Percentiles rank a stretch among this genome's conserved stretches.
Evolutionary conservation across 2,797 vertebrate genomes (phyloP).

Genomic region (Myiotriccus ornatus): DNA sequence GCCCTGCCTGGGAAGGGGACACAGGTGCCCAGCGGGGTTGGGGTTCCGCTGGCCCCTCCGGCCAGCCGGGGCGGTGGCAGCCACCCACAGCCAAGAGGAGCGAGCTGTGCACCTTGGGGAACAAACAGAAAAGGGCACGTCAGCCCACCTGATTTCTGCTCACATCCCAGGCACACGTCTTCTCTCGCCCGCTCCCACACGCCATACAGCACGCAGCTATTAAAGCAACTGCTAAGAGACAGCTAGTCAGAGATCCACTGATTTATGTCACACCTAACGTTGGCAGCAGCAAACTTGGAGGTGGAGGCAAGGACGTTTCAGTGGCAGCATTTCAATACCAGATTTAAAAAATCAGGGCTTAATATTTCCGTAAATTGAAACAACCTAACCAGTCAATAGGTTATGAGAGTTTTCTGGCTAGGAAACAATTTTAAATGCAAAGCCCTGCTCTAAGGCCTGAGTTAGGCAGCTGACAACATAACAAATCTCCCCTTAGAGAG

Average conservation of each 20-base stretch:
- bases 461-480: not conserved
- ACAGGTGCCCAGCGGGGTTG: rapidly evolving
- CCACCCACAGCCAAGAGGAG: not conserved
- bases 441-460: not conserved
- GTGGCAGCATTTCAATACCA: not conserved
- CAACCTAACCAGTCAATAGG: not conserved
- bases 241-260: not conserved
- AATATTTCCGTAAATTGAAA: constrained; percentile 5
- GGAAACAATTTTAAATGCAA: not conserved
- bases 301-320: not conserved
- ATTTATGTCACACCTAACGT: not conserved
- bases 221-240: not conserved
- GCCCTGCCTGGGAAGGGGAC: not conserved
- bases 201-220: rapidly evolving
- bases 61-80: rapidly evolving
- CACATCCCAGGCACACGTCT: not conserved
- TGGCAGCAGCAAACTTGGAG: not conserved
- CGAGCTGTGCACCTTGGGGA: rapidly evolving
- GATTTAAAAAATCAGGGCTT: not conserved
- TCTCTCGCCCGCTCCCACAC: not conserved
- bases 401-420: not conserved
- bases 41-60: rapidly evolving
- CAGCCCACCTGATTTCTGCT: not conserved
- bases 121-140: not conserved
- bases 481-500: not conserved